Conservation (phyloP, 2,113 vertebrate species). For the Oreocharis arfaki region DNA sequence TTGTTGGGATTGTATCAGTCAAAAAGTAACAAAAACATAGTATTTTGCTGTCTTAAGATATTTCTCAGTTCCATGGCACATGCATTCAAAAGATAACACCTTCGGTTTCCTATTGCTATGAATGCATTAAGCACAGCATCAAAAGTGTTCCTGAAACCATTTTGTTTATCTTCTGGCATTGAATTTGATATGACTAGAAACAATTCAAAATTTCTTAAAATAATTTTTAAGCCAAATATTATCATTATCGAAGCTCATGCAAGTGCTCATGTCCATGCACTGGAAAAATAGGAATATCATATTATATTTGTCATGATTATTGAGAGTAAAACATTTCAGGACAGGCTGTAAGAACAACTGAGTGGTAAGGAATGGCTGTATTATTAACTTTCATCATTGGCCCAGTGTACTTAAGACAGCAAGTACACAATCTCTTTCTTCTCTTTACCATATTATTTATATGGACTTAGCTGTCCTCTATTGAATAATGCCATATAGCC, state of each 20-base stretch:
- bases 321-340: not conserved
- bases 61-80: not conserved
- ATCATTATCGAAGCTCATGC: not conserved
- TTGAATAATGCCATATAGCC: not conserved
- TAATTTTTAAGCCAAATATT: not conserved
- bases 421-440: not conserved
- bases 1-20: not conserved
- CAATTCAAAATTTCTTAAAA: not conserved
- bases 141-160: not conserved
- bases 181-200: constrained; percentile 4
- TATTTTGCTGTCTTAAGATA: not conserved
- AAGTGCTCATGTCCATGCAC: not conserved
- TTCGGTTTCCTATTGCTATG: not conserved
- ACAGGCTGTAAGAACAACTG: not conserved
- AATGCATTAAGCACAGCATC: not conserved
- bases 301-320: not conserved
- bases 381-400: not conserved
- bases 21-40: not conserved
- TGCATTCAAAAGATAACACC: not conserved
- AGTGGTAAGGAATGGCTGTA: not conserved
- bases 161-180: not conserved
- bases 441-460: not conserved
- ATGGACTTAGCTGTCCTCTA: not conserved
- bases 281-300: not conserved
- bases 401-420: not conserved